phyloP scores from a whole-genome alignment of 2,888 invertebrate species.

The Homarus gammarus region DNA sequence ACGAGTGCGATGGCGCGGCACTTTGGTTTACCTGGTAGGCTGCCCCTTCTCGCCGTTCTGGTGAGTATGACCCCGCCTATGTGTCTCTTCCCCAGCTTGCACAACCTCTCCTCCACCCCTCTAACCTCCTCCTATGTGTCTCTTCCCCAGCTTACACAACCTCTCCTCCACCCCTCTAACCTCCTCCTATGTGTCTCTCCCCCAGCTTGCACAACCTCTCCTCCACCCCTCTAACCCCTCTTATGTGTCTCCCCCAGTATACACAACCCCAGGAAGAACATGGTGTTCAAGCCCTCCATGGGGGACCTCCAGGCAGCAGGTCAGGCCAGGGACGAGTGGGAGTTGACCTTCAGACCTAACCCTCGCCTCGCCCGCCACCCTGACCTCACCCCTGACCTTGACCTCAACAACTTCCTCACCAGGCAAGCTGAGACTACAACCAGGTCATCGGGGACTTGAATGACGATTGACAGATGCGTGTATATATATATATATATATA shows the following conservation, averaged over 20 bases:
- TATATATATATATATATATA: no score
- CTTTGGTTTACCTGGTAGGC: slow-evolving; percentile 60
- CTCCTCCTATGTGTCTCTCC: slow-evolving; percentile 26
- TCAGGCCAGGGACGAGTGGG: background rate
- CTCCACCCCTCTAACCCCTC: slow-evolving; percentile 27
- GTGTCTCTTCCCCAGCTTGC: no score
- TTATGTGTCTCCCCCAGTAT: background rate
- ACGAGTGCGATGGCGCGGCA: slow-evolving; percentile 26
- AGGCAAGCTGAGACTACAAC: background rate
- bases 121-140: background rate
- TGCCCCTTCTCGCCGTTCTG: slow-evolving; percentile 66
- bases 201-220: slow-evolving; percentile 32
- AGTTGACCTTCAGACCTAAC: background rate
- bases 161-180: background rate
- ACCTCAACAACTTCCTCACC: background rate
- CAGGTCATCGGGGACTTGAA: no score
- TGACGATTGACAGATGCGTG: no score
- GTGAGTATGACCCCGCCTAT: slow-evolving; percentile 48
- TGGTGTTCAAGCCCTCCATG: background rate
- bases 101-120: background rate
- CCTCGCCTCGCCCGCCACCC: background rate
- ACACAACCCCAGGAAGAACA: background rate
- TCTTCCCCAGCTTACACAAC: background rate
- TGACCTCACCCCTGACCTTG: background rate
- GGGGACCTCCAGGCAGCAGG: background rate